Conservation (phyloP, 2,888 invertebrate genomes). For the Mythimna loreyi region DNA sequence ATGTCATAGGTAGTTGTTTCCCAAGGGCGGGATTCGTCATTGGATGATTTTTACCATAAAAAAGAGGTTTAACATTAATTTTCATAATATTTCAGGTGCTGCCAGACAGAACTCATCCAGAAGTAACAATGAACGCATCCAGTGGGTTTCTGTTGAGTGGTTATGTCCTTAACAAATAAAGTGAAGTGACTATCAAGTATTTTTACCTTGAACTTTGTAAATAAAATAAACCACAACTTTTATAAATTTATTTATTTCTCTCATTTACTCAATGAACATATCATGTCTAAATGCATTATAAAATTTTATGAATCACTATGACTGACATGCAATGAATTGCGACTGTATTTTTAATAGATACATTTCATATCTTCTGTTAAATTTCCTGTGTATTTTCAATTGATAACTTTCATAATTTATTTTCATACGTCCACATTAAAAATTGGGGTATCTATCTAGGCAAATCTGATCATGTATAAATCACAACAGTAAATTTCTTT, state of each 20-base stretch:
- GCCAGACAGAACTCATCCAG: constrained; percentile 98
- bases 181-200: constrained; percentile 14
- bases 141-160: constrained; percentile 97
- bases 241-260: constrained; percentile 81
- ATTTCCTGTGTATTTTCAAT: constrained; percentile 35
- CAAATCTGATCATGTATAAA: constrained; percentile 60
- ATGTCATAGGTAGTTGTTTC: no score
- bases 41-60: no score
- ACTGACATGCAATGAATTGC: constrained; percentile 73
- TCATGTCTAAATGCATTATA: constrained; percentile 83
- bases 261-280: constrained; percentile 81
- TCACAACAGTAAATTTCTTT: constrained; percentile 63
- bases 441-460: constrained; percentile 60
- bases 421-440: constrained; percentile 47
- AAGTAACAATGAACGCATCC: constrained; percentile 96
- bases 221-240: constrained; percentile 64
- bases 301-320: constrained; percentile 75
- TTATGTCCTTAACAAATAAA: constrained; percentile 87
- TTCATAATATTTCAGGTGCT: constrained; percentile 84
- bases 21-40: no score
- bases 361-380: constrained; percentile 38
- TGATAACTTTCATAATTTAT: constrained; percentile 45
- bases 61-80: not conserved
- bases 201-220: constrained; percentile 30
- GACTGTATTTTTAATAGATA: constrained; percentile 62